Evolutionary conservation across 2,797 vertebrate genomes (phyloP), one percentile per base, ranked within the genome.

Genomic region (Alectoris magna): DNA sequence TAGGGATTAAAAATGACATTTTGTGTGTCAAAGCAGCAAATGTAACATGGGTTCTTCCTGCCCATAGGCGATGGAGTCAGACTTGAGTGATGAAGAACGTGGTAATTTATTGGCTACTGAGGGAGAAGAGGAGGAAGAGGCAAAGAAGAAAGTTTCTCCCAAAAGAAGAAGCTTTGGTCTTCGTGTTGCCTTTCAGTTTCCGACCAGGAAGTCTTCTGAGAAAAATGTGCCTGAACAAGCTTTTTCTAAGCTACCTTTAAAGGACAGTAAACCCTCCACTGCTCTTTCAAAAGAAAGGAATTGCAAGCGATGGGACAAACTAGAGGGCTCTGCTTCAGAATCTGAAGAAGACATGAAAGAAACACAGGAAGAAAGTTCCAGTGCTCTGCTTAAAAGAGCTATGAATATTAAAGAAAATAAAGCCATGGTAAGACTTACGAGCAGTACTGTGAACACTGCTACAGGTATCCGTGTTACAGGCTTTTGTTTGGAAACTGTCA

Each of bases 401-500:
- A 98, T 98, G 95, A 99, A 99, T 97, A 99, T 99, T 92, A 98
- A 98, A 95, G 99, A 99, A 97, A 99, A 99, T 97, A 99, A 99
- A 96, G 99, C 99, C 83, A 98, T 99, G 99, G 99, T 99, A 97
- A 96, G 97, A 73, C 27, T 46, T 81, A 44, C 0, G 4, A 73
- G 36, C 53, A 76, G 6, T 41, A 13, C 39, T 24, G 48, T 49
- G 48, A 26, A 14, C n/a, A 67, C 58, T 86, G 29, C 68, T 85
- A 63, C 8, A 90, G 41, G 14, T 81, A 6, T 31, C 23, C 13
- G 39, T 34, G 16, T 70, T 60, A 17, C 23, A 53, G 49, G 27
- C 43, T 60, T 24, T 5, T 8, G 36, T 63, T 78, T 19, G 36
- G 43, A 67, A 72, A 12, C 3, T 67, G 27, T 67, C 51, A 74